These are phyloP conservation scores for Sebastes matsubarae DNA, from an alignment of 2,797 vertebrate genomes.

Conservation along the genomic window DNA sequence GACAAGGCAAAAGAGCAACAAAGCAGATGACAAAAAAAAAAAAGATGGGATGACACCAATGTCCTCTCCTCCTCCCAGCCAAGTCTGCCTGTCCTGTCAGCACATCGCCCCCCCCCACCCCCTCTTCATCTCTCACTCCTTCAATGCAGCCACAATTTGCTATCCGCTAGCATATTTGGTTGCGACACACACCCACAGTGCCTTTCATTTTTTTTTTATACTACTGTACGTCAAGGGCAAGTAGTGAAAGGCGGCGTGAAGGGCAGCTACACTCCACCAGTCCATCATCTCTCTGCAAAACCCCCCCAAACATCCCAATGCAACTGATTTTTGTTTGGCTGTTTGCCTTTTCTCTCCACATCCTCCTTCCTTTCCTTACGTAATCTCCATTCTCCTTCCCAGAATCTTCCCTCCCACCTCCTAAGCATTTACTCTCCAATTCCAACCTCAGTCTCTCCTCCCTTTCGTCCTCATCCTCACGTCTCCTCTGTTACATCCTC, in stretches of 20 bases:
- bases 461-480: slow-evolving; percentile 8
- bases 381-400: slow-evolving; percentile 34
- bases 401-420: slow-evolving; percentile 35
- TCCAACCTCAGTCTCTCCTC: slow-evolving; percentile 20
- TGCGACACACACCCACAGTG: background rate
- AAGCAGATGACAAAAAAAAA: slow-evolving; percentile 25
- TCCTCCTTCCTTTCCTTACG: slow-evolving; percentile 6
- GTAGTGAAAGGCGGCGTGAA: slow-evolving; percentile 44
- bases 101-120: slow-evolving; percentile 27
- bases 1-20: slow-evolving; percentile 17
- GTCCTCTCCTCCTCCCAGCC: slow-evolving; percentile 62
- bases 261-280: slow-evolving; percentile 36
- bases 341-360: background rate
- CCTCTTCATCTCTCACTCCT: slow-evolving; percentile 10
- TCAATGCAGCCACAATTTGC: slow-evolving; percentile 43
- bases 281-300: background rate
- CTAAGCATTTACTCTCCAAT: slow-evolving; percentile 33
- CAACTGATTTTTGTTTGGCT: background rate
- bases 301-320: background rate
- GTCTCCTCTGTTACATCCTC: slow-evolving; percentile 60
- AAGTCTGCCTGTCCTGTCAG: slow-evolving; percentile 63
- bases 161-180: slow-evolving; percentile 26
- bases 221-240: slow-evolving; percentile 48
- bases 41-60: slow-evolving; percentile 60
- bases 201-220: background rate